These are phyloP conservation scores for Neocrepidodera transversa DNA, from an alignment of 2,888 invertebrate genomes.

Conservation along the genomic window DNA sequence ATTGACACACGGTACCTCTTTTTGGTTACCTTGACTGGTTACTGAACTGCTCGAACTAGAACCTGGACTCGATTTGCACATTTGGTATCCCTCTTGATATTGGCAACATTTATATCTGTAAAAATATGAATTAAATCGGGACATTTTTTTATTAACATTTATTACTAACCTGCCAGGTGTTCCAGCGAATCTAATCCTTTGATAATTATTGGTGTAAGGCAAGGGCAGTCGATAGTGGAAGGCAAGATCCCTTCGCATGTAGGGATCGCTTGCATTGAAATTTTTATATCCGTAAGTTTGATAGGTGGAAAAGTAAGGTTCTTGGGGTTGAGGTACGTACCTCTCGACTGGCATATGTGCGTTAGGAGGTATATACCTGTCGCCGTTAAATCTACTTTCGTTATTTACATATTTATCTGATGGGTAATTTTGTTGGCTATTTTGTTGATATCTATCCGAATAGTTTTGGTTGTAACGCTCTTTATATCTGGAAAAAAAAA, in stretches of 20 bases:
- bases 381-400: constrained; percentile 50
- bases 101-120: constrained; percentile 57
- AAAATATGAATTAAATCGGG: neutral
- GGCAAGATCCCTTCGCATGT: constrained; percentile 66
- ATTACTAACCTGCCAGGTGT: constrained; percentile 48
- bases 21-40: constrained; percentile 53
- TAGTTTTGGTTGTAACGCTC: constrained; percentile 36
- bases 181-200: constrained; percentile 50
- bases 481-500: constrained; percentile 33
- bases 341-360: constrained; percentile 77
- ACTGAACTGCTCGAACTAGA: constrained; percentile 62
- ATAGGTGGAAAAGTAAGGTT: constrained; percentile 64
- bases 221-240: constrained; percentile 67
- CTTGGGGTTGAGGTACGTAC: constrained; percentile 70
- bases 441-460: constrained; percentile 34
- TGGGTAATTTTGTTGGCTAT: constrained; percentile 34
- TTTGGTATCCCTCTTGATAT: constrained; percentile 56
- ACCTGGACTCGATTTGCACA: constrained; percentile 61
- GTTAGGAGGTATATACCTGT: constrained; percentile 71
- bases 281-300: constrained; percentile 49
- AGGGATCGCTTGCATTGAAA: constrained; percentile 62
- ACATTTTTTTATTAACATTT: too few species aligned
- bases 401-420: constrained; percentile 44
- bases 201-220: constrained; percentile 59
- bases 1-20: constrained; percentile 43